Evolutionary conservation across 1,140 invertebrate species (phyloP), one percentile per base, ranked within the genome.

Genomic region (Pseudomyrmex flavicornis): DNA sequence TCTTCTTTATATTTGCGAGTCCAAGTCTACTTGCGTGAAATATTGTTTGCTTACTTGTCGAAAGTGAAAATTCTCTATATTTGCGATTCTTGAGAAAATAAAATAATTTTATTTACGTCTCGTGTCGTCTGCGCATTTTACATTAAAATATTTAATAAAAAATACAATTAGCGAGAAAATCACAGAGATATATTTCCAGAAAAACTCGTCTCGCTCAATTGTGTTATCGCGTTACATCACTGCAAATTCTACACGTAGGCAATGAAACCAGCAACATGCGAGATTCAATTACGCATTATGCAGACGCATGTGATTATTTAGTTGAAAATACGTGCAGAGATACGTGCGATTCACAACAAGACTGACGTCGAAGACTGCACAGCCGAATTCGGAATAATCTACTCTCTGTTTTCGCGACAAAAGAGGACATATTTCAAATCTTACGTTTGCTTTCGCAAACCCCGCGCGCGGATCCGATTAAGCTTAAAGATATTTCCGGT

Each of bases 401-500:
- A 70, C 48, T 44, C 48, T 56, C 7, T 22, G 20, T 74, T 61
- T 74, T 13, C 44, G 5, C 10, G 62, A 9, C 48, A n/a, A 79
- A 69, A 79, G 65, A 15, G n/a, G 22, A 59, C 50, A 44, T 80
- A 80, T 80, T 80, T 70, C 54, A 58, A 80, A 72, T 70, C 54
- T 70, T 58, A 70, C 50, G 22, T 56, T 35, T 70, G 54, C 76
- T 50, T n/a, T 44, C 54, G 35, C 35, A 7, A 35, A 35, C 50
- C 50, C 66, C 63, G 17, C n/a, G 13, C 7, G 10, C 58, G 52
- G 72, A 66, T 35, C 62, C 84, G 87, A 88, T 88, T 88, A 88
- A 88, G 84, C 86, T 85, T 69, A 82, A 85, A 74, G 84, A 88
- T 88, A 87, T 79, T 75, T 74, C 56, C 65, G 58, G 20, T 58